A percentile compares a stretch with the other conserved stretches of the same genome.
These are phyloP conservation scores for Dendroctonus valens DNA, from an alignment of 1,140 invertebrate species.

Conservation along the genomic window DNA sequence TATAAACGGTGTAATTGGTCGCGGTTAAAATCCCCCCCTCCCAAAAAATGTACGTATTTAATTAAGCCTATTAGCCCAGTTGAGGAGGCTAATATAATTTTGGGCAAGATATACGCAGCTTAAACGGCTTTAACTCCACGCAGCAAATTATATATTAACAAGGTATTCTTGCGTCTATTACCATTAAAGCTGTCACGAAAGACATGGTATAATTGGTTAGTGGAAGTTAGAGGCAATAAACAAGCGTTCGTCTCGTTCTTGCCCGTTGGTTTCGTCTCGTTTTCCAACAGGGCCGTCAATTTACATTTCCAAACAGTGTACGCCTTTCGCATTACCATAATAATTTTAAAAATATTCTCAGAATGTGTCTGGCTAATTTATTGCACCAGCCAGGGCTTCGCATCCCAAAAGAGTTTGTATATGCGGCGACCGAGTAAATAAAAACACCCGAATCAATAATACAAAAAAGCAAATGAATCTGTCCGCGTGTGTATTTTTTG, in stretches of 20 bases:
- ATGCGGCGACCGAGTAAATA: conserved; percentile 13
- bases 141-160: conserved; percentile 50
- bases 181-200: conserved; percentile 50
- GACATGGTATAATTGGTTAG: conserved; percentile 51
- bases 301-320: conserved; percentile 50
- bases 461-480: conserved; percentile 7
- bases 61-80: conserved; percentile 14
- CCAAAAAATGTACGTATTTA: conserved; percentile 9
- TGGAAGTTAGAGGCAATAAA: conserved; percentile 49
- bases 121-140: conserved; percentile 32
- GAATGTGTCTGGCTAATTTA: conserved; percentile 42
- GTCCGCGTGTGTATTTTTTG: conserved; percentile 6
- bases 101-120: conserved; percentile 20
- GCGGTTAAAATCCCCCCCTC: conserved; percentile 3
- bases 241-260: conserved; percentile 33
- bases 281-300: conserved; percentile 43
- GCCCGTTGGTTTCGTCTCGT: conserved; percentile 34
- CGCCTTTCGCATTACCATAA: conserved; percentile 50
- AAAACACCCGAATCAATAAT: conserved; percentile 17
- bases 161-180: conserved; percentile 50
- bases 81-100: conserved; percentile 21
- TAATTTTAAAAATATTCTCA: conserved; percentile 49
- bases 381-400: conserved; percentile 22
- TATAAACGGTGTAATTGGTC: no score
- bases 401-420: conserved; percentile 21